Evolutionary conservation across 1,140 invertebrate species (phyloP), one percentile per base, ranked within the genome.

Genomic region (Drosophila pseudoobscura): DNA sequence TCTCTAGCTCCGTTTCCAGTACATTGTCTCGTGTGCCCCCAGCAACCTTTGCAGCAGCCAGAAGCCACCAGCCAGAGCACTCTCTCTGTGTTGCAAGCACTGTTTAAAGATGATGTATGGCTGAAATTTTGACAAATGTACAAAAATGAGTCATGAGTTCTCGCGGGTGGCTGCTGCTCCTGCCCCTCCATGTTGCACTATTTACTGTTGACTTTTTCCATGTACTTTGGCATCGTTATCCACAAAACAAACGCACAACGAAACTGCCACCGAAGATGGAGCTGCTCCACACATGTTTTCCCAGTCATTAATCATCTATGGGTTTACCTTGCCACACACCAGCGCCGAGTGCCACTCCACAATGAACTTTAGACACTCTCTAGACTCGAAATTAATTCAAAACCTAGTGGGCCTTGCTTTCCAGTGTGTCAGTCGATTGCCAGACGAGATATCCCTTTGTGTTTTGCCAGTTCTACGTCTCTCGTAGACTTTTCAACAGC

Each of bases 121-220:
- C 87, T 58, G 76, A 80, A 83, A 90, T 85, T 90, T 90, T 90
- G 87, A 90, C 87, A 90, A 90, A 90, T 90, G 87, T 80, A 90
- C 82, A 87, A 90, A 90, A 90, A 88, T 90, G 87, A 90, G 87
- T 89, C 87, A 89, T 89, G 87, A 89, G 35, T 39, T 5, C 74
- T 76, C 69, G 83, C 85, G 70, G 69, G 73, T 54, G 64, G 22
- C 57, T 26, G 24, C 3, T 24, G 24, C 5, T 46, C 47, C 15
- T 51, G 29, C 44, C 45, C 41, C 26, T 43, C 41, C 53, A 35
- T 75, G 46, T 26, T 51, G 66, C 77, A 78, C 70, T 87, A 87
- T 87, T 87, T 83, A 73, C 60, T 75, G 82, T 83, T 87, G 83
- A 88, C 78, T 87, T 82, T 88, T 75, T 82, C 35, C 82, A 88